phyloP scores from a whole-genome alignment of 2,797 vertebrate species.

The Eulemur rubriventer region DNA sequence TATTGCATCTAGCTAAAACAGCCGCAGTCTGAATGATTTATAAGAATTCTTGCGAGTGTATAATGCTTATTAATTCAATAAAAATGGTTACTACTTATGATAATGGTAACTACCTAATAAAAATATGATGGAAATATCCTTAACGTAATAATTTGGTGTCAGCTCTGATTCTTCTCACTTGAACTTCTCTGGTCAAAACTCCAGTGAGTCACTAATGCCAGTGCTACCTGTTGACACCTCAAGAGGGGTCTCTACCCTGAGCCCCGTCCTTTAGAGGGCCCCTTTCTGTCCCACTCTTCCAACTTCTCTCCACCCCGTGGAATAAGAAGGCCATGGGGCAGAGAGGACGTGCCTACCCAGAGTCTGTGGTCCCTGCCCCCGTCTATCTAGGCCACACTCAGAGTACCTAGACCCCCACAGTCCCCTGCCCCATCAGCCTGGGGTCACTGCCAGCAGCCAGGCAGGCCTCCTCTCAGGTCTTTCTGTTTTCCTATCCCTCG shows the following conservation, averaged over 20 bases:
- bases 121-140: slow-evolving; percentile 39
- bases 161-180: slow-evolving; percentile 9
- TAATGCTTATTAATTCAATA: slow-evolving; percentile 65
- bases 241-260: background rate
- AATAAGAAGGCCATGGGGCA: background rate
- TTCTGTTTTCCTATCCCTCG: background rate
- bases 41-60: slow-evolving; percentile 1
- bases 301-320: fast-evolving
- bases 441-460: background rate
- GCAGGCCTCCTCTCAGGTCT: background rate
- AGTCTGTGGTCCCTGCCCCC: fast-evolving
- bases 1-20: slow-evolving; percentile 7
- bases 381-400: background rate
- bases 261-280: background rate
- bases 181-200: background rate
- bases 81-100: slow-evolving; percentile 56
- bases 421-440: background rate
- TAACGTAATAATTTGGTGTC: slow-evolving; percentile 32
- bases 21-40: slow-evolving; percentile 11
- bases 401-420: background rate
- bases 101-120: slow-evolving; percentile 53
- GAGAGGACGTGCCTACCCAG: background rate
- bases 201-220: background rate
- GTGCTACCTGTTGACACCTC: background rate
- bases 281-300: background rate